phyloP scores from a whole-genome alignment of 2,888 invertebrate genomes.

The Aphidoletes aphidimyza region DNA sequence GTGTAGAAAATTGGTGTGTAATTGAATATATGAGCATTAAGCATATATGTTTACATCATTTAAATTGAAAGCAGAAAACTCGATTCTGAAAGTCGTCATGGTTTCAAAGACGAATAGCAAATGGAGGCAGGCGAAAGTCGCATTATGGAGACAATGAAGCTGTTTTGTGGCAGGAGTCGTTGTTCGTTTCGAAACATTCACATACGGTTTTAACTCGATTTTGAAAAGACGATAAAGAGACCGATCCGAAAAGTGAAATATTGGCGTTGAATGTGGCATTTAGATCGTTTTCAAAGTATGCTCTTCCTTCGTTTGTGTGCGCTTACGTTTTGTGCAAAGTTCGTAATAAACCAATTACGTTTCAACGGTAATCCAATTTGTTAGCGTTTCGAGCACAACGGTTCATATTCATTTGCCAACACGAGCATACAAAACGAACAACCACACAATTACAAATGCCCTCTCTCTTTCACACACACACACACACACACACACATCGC shows the following conservation, averaged over 20 bases:
- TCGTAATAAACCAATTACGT: conserved; percentile 57
- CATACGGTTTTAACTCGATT: conserved; percentile 49
- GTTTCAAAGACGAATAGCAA: not conserved
- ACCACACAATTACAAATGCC: too few relatives aligned
- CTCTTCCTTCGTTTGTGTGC: not conserved
- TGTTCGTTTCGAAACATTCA: too few relatives aligned
- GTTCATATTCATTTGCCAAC: conserved; percentile 18
- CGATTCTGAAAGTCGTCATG: conserved; percentile 4
- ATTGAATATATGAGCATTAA: not conserved
- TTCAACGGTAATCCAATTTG: conserved; percentile 58
- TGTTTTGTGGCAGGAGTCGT: not conserved
- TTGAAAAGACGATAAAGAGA: conserved; percentile 6
- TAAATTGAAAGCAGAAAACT: conserved; percentile 18
- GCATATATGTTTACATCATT: not conserved
- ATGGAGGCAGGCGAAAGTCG: not conserved
- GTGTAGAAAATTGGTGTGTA: not conserved
- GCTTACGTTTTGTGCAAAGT: conserved; percentile 12
- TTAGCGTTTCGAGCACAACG: conserved; percentile 31
- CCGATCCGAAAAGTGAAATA: not conserved
- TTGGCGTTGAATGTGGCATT: conserved; percentile 43
- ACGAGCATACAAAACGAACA: too few relatives aligned
- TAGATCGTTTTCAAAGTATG: conserved; percentile 46
- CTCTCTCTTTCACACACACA: not conserved
- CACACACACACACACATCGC: not conserved
- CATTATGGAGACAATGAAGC: conserved; percentile 20